Evolutionary conservation across 2,888 invertebrate species (phyloP).

Genomic region (Allacma fusca): DNA sequence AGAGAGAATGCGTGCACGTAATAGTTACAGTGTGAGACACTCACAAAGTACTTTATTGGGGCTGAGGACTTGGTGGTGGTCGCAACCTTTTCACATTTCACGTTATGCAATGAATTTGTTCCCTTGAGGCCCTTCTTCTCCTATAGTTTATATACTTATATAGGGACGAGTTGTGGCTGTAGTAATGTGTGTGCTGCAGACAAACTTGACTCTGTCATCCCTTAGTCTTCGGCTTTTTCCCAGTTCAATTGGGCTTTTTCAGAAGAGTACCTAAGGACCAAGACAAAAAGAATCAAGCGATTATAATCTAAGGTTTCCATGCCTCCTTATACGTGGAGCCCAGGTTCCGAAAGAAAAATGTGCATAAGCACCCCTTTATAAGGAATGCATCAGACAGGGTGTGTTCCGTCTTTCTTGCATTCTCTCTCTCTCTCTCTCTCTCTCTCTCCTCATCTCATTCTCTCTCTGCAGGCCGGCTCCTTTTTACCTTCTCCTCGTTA

Average conservation of each 20-base stretch:
- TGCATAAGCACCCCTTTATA: conserved; percentile 43
- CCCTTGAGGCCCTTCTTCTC: conserved; percentile 38
- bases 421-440: conserved; percentile 28
- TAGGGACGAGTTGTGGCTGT: no score
- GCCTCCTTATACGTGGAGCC: conserved; percentile 34
- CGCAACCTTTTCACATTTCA: conserved; percentile 29
- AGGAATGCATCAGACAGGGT: conserved; percentile 44
- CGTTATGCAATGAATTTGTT: conserved; percentile 9
- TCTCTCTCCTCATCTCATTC: conserved; percentile 25
- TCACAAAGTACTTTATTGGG: conserved; percentile 32
- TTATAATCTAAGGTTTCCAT: conserved; percentile 43
- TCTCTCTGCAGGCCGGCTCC: conserved; percentile 39
- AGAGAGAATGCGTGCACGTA: background rate
- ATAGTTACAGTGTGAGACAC: background rate
- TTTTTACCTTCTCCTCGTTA: conserved; percentile 37
- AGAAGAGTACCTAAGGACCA: conserved; percentile 35
- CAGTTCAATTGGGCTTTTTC: conserved; percentile 31
- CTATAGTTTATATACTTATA: background rate
- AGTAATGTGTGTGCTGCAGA: no score
- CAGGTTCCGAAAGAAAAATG: conserved; percentile 36
- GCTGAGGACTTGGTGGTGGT: conserved; percentile 40
- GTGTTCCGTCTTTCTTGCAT: conserved; percentile 32
- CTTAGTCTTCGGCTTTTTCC: conserved; percentile 2
- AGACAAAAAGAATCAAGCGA: conserved; percentile 48
- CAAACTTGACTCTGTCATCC: background rate